Evolutionary conservation across 2,113 vertebrate species (phyloP), one percentile per base, ranked within the genome.

Genomic region (Hucho hucho): DNA sequence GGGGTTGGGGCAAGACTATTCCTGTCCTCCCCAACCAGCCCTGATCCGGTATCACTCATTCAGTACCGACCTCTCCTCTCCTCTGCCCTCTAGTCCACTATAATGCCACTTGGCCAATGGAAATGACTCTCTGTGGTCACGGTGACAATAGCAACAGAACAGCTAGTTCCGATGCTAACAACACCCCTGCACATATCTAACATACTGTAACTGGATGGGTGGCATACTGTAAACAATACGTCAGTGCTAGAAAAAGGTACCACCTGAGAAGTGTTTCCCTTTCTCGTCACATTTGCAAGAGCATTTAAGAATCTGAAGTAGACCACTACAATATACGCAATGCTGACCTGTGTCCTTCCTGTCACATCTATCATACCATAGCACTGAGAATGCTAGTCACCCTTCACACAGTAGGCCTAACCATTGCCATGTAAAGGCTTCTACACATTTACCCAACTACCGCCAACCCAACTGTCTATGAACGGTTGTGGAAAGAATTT

Each of bases 21-120:
- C 87, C 88, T 88, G 91, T 90, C 70, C 80, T 26, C 68, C 81
- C 72, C 82, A 78, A 64, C 83, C 81, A 68, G 13, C 81, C 86
- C 81, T 85, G 85, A 90, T 90, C 84, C 74, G 72, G 78, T 90
- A 81, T 85, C 86, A 83, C 64, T 74, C 61, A 77, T 74, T 71
- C 65, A 70, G 70, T 75, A 82, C 76, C 37, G 2, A 43, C 37
- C 75, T 84, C 77, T 79, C 79, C 77, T 43, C 79, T 81, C 53
- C 67, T 77, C 28, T 29, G 61, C 28, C 47, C 58, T 22, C n/a
- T 61, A 63, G 66, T 53, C n/a, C 46, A 24, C 43, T 61, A 61
- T 61, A 61, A 61, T 61, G 24, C n/a, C 18, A 61, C 20, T 11
- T 64, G 53, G 32, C n/a, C 29, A 14, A 56, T 68, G 4, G 58